phyloP scores from a whole-genome alignment of 1,140 invertebrate species.

The Eriosoma lanigerum region DNA sequence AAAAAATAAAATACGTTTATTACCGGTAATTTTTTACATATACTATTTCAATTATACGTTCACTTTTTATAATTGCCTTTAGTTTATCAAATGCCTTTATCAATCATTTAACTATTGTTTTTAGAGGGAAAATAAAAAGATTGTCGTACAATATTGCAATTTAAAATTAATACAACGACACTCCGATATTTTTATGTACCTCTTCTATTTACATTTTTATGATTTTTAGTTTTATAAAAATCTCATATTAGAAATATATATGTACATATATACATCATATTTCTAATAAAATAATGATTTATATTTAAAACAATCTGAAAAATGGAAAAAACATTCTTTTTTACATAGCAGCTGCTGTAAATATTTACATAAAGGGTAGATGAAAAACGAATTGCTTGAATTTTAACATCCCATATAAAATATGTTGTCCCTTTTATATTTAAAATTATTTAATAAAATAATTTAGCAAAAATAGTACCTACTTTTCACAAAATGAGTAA shows the following conservation, averaged over 20 bases:
- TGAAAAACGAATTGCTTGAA: neutral
- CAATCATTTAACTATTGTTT: too few species aligned
- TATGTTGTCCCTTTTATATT: neutral
- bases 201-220: too few species aligned
- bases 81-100: too few species aligned
- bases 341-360: slow-evolving; percentile 16
- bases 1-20: neutral
- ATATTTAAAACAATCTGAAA: neutral
- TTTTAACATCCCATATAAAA: neutral
- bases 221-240: neutral
- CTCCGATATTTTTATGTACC: too few species aligned
- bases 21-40: neutral
- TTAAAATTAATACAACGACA: too few species aligned
- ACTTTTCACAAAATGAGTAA: neutral
- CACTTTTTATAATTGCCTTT: too few species aligned
- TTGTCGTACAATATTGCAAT: too few species aligned
- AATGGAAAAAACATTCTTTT: neutral
- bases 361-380: slow-evolving; percentile 28
- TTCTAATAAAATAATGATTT: neutral
- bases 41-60: neutral
- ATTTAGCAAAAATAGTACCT: neutral
- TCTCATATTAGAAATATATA: slow-evolving; percentile 3
- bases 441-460: slow-evolving; percentile 9
- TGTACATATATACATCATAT: slow-evolving; percentile 14
- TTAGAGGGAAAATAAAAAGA: too few species aligned